These are phyloP conservation scores for Muscidifurax raptorellus DNA, from an alignment of 1,140 invertebrate genomes.

Conservation along the genomic window DNA sequence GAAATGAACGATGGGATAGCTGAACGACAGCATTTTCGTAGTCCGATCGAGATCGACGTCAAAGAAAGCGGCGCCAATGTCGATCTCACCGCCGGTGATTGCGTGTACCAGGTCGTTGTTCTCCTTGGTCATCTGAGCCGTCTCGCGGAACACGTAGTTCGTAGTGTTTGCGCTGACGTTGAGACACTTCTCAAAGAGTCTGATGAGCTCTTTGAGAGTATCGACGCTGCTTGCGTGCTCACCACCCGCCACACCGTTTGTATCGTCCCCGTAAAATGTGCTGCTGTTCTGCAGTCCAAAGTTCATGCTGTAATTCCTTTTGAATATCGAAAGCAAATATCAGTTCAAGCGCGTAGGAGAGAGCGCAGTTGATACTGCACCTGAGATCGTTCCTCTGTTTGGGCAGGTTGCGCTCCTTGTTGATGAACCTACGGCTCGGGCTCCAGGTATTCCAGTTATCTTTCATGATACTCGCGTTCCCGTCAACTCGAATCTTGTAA, in stretches of 20 bases:
- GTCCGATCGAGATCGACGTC: conserved; percentile 75
- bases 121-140: conserved; percentile 75
- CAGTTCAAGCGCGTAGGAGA: too few relatives aligned
- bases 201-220: conserved; percentile 69
- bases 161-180: conserved; percentile 63
- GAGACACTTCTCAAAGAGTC: conserved; percentile 64
- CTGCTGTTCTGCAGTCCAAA: conserved; percentile 70
- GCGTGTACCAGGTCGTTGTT: conserved; percentile 79
- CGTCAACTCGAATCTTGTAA: conserved; percentile 68
- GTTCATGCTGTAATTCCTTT: conserved; percentile 46
- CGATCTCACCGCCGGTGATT: conserved; percentile 75
- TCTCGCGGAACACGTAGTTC: not conserved
- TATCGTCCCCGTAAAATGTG: conserved; percentile 23
- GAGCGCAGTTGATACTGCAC: not conserved
- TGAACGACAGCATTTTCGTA: conserved; percentile 76
- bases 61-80: conserved; percentile 78
- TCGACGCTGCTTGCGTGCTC: conserved; percentile 66
- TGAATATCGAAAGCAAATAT: not conserved
- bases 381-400: conserved; percentile 24
- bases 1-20: conserved; percentile 78
- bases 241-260: conserved; percentile 53
- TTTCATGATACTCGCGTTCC: conserved; percentile 67
- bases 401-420: not conserved
- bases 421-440: conserved; percentile 48
- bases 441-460: conserved; percentile 69